Conservation (phyloP, 2,113 vertebrate species). For the Ahaetulla prasina region DNA sequence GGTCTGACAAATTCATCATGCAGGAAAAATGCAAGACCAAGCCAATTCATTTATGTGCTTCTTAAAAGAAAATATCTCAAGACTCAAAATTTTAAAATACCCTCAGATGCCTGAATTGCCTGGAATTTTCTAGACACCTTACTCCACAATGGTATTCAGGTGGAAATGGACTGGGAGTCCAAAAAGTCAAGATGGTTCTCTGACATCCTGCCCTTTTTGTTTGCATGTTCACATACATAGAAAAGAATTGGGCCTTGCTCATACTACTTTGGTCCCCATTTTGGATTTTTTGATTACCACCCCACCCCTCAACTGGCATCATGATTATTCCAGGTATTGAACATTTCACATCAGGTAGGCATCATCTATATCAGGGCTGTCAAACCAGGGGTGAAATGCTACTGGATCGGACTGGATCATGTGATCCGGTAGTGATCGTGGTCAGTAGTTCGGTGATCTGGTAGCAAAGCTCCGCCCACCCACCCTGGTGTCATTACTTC, state of each 20-base stretch:
- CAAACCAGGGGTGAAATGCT: no score
- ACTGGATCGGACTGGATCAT: no score
- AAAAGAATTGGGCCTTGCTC: neutral
- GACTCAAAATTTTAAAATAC: neutral
- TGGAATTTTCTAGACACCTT: neutral
- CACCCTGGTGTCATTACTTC: no score
- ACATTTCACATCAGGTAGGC: neutral
- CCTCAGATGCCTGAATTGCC: neutral
- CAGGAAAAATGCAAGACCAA: neutral
- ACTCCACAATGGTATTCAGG: neutral
- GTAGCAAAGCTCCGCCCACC: no score
- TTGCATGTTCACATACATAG: neutral
- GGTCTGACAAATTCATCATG: neutral
- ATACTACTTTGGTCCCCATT: neutral
- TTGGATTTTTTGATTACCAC: neutral
- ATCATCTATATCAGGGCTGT: neutral
- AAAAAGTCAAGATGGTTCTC: neutral
- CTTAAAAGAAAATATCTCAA: neutral
- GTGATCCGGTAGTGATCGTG: no score
- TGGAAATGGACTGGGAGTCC: neutral
- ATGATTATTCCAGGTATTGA: neutral
- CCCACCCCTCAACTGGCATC: neutral
- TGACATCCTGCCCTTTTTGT: neutral
- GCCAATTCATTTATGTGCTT: neutral
- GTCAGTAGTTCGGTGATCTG: no score